phyloP scores from a whole-genome alignment of 2,797 vertebrate species.

The Threskiornis aethiopicus region DNA sequence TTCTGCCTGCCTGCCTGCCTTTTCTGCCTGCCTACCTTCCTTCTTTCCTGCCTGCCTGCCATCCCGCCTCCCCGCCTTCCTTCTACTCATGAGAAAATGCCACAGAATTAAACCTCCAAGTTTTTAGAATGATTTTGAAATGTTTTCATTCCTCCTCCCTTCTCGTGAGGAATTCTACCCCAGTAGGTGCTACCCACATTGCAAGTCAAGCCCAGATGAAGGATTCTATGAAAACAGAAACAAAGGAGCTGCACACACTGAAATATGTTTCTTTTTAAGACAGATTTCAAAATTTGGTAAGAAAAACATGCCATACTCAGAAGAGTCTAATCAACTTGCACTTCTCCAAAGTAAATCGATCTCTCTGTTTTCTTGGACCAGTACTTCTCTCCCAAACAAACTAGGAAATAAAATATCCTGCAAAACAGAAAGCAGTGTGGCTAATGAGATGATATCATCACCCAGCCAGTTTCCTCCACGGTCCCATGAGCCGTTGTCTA shows the following conservation, averaged over 20 bases:
- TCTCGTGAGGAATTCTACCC: neutral
- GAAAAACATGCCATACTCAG: neutral
- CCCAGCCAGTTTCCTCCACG: neutral
- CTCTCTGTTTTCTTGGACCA: constrained; percentile 7
- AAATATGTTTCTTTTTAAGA: constrained; percentile 11
- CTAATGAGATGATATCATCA: constrained; percentile 2
- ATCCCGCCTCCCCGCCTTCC: neutral
- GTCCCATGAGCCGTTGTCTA: neutral
- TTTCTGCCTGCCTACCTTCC: neutral
- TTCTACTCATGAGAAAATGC: neutral
- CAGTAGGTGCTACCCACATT: neutral
- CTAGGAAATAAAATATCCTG: constrained; percentile 9
- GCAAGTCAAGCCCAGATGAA: neutral
- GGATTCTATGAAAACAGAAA: neutral
- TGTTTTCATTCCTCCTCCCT: neutral
- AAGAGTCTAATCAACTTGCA: constrained; percentile 25
- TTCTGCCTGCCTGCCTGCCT: fast-evolving
- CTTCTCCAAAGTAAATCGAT: neutral
- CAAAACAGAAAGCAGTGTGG: neutral
- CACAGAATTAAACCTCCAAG: neutral
- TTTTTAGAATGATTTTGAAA: neutral
- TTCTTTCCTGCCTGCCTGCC: fast-evolving
- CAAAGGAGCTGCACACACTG: neutral
- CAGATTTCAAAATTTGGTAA: constrained; percentile 15
- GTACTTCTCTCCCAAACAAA: neutral